Conservation (phyloP, 2,888 invertebrate species). For the Acleris laterana region DNA sequence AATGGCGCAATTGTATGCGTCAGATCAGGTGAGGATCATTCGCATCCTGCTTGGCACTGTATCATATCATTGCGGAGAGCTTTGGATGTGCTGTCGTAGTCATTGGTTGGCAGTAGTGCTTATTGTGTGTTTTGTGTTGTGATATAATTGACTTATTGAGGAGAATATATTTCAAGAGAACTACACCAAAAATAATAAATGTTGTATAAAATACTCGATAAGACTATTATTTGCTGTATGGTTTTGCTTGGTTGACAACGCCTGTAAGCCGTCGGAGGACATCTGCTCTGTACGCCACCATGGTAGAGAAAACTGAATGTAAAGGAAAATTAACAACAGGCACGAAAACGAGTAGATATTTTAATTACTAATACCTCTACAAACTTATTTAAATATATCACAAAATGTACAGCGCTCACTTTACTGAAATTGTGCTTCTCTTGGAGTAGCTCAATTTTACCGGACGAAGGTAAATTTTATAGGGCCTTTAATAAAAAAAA, state of each 20-base stretch:
- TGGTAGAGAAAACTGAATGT: constrained; percentile 13
- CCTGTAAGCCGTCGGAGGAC: constrained; percentile 42
- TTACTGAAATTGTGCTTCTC: constrained; percentile 8
- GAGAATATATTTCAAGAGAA: neutral
- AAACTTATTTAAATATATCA: constrained; percentile 11
- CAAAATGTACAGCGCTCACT: constrained; percentile 26
- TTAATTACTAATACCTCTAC: constrained; percentile 11
- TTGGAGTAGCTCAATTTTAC: constrained; percentile 1
- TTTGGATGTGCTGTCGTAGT: constrained; percentile 83
- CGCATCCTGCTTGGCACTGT: constrained; percentile 76
- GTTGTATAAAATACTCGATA: constrained; percentile 17
- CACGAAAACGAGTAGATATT: constrained; percentile 21
- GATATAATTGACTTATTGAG: constrained; percentile 30
- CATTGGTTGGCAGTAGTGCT: constrained; percentile 64
- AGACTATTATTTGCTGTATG: constrained; percentile 44
- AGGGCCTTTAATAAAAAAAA: constrained; percentile 12
- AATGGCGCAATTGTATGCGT: constrained; percentile 84
- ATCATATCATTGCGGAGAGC: constrained; percentile 68
- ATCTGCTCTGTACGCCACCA: constrained; percentile 9
- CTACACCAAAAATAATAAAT: neutral
- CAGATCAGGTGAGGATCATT: constrained; percentile 81
- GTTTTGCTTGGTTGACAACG: constrained; percentile 56
- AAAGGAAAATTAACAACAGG: constrained; percentile 26
- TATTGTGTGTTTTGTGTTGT: constrained; percentile 56
- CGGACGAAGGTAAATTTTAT: constrained; percentile 8